Conservation (phyloP, 2,113 vertebrate genomes). For the Labrus mixtus region DNA sequence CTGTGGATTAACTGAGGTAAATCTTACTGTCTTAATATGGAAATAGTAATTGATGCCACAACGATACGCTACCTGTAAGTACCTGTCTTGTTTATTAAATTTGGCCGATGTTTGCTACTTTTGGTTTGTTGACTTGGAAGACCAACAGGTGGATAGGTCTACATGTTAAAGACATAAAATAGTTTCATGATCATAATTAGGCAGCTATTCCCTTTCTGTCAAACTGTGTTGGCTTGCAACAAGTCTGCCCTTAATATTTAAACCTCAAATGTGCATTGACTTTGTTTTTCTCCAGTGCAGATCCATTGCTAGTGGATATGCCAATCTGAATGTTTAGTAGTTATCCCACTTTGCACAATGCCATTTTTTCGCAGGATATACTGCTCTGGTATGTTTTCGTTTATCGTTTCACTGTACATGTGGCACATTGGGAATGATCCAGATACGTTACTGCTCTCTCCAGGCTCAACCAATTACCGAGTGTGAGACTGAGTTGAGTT, state of each 20-base stretch:
- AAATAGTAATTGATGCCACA: background rate
- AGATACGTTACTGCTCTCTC: constrained; percentile 31
- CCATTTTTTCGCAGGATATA: background rate
- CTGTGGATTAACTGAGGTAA: constrained; percentile 9
- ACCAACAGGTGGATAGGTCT: constrained; percentile 51
- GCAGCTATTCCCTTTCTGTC: background rate
- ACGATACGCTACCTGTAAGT: background rate
- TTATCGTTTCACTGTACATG: constrained; percentile 68
- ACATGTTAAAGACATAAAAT: background rate
- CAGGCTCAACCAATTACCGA: background rate
- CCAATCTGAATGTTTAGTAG: background rate
- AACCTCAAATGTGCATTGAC: background rate
- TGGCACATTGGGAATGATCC: constrained; percentile 75
- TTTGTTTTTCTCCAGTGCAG: background rate
- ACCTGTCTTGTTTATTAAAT: background rate
- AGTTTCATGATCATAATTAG: background rate
- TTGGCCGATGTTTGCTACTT: background rate
- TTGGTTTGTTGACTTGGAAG: constrained; percentile 27
- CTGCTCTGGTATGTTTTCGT: background rate
- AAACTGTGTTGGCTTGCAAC: background rate
- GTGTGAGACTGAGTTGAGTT: background rate
- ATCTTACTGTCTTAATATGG: constrained; percentile 22
- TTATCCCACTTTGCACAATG: background rate
- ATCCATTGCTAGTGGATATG: background rate
- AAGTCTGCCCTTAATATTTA: background rate